phyloP scores from a whole-genome alignment of 2,888 invertebrate genomes.

The Ennomos erosarius region DNA sequence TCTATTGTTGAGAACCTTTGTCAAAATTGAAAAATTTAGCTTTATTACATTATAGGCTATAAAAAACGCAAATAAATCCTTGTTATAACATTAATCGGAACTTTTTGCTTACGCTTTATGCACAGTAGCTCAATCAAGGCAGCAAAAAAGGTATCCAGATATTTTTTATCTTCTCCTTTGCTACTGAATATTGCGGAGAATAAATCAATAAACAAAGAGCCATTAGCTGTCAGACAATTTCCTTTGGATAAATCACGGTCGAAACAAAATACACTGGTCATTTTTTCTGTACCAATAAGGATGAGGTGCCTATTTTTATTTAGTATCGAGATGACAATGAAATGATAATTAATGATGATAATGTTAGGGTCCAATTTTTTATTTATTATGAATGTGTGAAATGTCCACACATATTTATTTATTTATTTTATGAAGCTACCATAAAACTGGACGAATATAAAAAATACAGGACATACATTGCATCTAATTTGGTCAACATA shows the following conservation, averaged over 20 bases:
- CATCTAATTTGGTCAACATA: too few species aligned
- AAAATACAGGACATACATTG: too few species aligned
- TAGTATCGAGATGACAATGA: conserved; percentile 49
- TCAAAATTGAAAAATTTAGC: too few species aligned
- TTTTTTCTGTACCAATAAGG: conserved; percentile 65
- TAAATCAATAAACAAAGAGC: conserved; percentile 84
- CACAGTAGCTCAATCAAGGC: conserved; percentile 70
- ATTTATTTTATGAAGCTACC: too few species aligned
- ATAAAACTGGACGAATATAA: too few species aligned
- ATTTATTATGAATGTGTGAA: too few species aligned
- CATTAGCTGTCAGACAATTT: conserved; percentile 83
- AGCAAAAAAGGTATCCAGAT: conserved; percentile 62
- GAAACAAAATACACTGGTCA: conserved; percentile 66
- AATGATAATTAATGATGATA: conserved; percentile 41
- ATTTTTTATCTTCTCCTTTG: conserved; percentile 70
- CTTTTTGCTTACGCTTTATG: conserved; percentile 53
- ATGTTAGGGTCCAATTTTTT: neutral
- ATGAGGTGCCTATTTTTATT: conserved; percentile 55
- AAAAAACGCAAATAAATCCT: too few species aligned
- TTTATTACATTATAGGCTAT: too few species aligned
- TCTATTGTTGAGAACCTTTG: too few species aligned
- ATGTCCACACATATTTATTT: too few species aligned
- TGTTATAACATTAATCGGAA: too few species aligned
- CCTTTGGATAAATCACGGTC: conserved; percentile 81
- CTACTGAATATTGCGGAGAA: conserved; percentile 82